Base-by-base conservation (phyloP, 2,888 invertebrate genomes). In the Isotomurus palustris region DNA sequence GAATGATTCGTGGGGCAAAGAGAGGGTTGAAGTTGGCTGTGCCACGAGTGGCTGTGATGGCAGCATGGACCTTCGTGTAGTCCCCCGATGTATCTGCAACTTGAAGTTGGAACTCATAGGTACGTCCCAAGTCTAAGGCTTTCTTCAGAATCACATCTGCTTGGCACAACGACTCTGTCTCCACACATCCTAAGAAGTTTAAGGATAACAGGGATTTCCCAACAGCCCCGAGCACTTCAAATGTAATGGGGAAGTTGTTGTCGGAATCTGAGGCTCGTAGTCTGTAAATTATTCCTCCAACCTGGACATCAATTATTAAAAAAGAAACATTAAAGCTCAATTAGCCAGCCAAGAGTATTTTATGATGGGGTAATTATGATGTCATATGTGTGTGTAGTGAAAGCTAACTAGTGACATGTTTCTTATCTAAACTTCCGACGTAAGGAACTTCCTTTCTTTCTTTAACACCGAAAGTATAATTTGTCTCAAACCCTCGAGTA, bases 111-210 rank as follows among this genome's bases (percentile, higher is more conserved):
- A 72, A 69, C 36, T 72, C 71, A 60, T 72, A 73, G 17, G 68
- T 66, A 35, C 71, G 55, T 12, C 70, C 67, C 0, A 86, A 82
- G 75, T 87, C 87, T 71, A 92, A 77, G 63, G 85, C 80, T 71
- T 85, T 81, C 67, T 85, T 83, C 64, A 92, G 79, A 66, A 89
- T 82, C 70, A 92, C 85, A 76, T 91, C 91, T 56, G 91, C 91
- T 76, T 91, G 89, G 77, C 91, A 91, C 71, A 89, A 85, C 51
- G 88, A 88, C 78, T 91, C 88, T 78, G 88, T 88, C 68, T 86
- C 82, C 58, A 87, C 86, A 78, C 91, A 91, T 47, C 90, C 88
- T 58, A 91, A 81, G 69, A 86, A 84, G 74, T 89, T 87, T 65
- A 91, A 81, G 70, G 84, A 82, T 66, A 91, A 84, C 72, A 88